Base-by-base conservation (phyloP, 2,888 invertebrate genomes). In the Endotricha flammealis region DNA sequence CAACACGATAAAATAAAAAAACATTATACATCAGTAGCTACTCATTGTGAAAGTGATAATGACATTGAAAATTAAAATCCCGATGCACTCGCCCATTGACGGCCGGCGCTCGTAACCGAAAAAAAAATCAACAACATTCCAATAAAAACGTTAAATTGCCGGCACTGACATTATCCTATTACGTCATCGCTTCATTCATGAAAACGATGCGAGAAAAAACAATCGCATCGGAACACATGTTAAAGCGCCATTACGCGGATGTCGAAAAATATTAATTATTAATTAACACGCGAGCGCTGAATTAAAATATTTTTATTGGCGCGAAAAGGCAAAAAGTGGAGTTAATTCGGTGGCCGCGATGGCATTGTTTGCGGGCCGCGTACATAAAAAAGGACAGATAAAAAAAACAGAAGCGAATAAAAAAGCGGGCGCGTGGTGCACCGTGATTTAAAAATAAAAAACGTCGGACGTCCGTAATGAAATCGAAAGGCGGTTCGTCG, bases 401-500 rank as follows among this genome's bases (percentile, higher is more conserved):
- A 80, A 70, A 79, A 78, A 79, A 66, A 76, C 74, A 69, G 62
- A 70, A 63, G 66, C 60, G 64, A 69, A 67, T 70, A 76, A 81
- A 80, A 75, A 69, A 57, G 59, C 60, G 60, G 62, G 68, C 63
- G 77, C 74, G 75, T 64, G 75, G 73, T 69, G 74, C 73, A 66
- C 67, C 69, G 81, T 81, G 85, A 85, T 86, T 85, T 82, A 82
- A 83, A 85, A 85, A 86, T 78, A 85, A 85, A 82, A 82, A 83
- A 70, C 63, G 57, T 56, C 73, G 81, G 80, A 82, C 68, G 82
- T 81, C 75, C 83, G 83, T 86, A 86, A 85, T 85, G 86, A 86
- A 86, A 86, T 85, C 85, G 86, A 86, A 86, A 86, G 86, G 86
- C 71, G 81, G 82, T 82, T 81, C 81, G 83, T 85, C 85, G 85